These are phyloP conservation scores for Stictonetta naevosa DNA, from an alignment of 2,113 vertebrate genomes.

Conservation along the genomic window DNA sequence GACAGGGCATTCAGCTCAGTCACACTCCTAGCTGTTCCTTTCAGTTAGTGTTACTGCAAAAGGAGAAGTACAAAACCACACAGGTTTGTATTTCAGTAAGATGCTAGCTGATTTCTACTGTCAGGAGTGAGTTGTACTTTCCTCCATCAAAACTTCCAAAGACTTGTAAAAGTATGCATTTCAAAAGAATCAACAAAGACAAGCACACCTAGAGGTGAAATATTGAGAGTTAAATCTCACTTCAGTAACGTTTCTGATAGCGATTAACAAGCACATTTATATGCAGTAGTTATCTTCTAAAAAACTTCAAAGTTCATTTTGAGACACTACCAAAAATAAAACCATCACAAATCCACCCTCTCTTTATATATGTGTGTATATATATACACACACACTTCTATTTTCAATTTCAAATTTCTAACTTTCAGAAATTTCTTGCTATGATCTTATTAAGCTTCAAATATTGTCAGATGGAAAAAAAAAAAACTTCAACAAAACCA, in stretches of 20 bases:
- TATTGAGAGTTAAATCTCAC: not conserved
- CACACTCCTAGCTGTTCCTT: not conserved
- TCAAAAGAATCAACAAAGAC: not conserved
- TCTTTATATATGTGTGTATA: not conserved
- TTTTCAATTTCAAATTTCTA: slow-evolving; percentile 33
- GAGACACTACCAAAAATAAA: slow-evolving; percentile 31
- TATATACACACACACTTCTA: not conserved
- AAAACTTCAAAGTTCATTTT: slow-evolving; percentile 3
- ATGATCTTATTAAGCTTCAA: not conserved
- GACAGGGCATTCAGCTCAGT: not conserved
- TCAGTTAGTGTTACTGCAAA: not conserved
- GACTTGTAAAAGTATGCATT: not conserved
- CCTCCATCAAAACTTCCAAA: not conserved
- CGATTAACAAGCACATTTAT: not conserved
- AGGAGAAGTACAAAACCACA: not conserved
- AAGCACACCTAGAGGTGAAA: not conserved
- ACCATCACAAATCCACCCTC: not conserved
- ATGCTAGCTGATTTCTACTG: not conserved
- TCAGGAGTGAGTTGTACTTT: not conserved
- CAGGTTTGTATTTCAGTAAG: not conserved
- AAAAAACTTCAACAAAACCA: slow-evolving; percentile 8
- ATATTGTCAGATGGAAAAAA: slow-evolving; percentile 6
- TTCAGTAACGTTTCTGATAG: not conserved
- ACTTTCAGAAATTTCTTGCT: slow-evolving; percentile 1
- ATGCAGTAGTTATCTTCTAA: not conserved